Conservation (phyloP, 1,140 invertebrate species). For the Helicoverpa zea region DNA sequence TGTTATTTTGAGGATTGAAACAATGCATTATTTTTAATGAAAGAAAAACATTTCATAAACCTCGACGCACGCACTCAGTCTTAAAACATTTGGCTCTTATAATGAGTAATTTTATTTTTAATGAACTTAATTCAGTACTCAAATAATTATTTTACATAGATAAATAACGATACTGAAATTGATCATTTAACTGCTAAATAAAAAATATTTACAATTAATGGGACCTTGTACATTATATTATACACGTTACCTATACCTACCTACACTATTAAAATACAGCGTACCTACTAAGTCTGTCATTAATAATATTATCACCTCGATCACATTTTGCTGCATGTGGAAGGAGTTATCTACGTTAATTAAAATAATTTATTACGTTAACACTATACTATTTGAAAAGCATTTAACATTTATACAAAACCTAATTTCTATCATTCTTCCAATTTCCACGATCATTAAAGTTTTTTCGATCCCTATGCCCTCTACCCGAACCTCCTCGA, state of each 20-base stretch:
- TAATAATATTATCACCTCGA: constrained; percentile 78
- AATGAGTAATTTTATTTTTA: constrained; percentile 74
- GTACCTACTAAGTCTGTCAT: constrained; percentile 70
- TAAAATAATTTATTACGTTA: constrained; percentile 70
- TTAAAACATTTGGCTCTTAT: constrained; percentile 84
- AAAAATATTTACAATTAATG: constrained; percentile 68
- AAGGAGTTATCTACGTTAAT: constrained; percentile 70
- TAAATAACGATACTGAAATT: constrained; percentile 47
- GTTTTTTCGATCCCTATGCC: constrained; percentile 85
- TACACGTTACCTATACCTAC: constrained; percentile 56
- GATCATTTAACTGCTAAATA: constrained; percentile 37
- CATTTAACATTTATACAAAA: constrained; percentile 62
- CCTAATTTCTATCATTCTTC: constrained; percentile 84
- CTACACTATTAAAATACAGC: constrained; percentile 65
- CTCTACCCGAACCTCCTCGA: constrained; percentile 77
- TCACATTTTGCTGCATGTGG: constrained; percentile 77
- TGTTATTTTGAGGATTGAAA: constrained; percentile 20
- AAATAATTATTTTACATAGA: constrained; percentile 39
- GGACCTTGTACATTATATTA: constrained; percentile 64
- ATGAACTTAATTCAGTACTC: constrained; percentile 67
- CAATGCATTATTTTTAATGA: constrained; percentile 10
- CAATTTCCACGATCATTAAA: constrained; percentile 82
- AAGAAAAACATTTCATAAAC: constrained; percentile 35
- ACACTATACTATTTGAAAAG: constrained; percentile 52
- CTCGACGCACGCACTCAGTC: constrained; percentile 81